phyloP scores from a whole-genome alignment of 2,113 vertebrate species.

The Turnix velox region DNA sequence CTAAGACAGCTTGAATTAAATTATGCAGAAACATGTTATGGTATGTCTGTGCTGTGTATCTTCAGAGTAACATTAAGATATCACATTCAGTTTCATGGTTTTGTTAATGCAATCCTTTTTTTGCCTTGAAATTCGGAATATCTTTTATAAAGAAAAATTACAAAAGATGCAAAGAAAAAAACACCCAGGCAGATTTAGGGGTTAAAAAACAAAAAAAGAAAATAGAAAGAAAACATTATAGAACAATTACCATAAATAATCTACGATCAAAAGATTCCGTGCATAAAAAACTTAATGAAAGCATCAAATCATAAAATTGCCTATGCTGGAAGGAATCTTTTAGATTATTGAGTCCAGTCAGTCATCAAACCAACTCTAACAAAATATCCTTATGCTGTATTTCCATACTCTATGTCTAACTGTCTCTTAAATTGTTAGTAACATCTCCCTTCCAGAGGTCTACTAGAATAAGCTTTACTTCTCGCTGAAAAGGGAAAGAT shows the following conservation, averaged over 20 bases:
- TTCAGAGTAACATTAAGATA: not conserved
- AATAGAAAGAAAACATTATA: not conserved
- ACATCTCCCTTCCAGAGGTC: not conserved
- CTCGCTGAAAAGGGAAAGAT: not conserved
- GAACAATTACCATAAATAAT: not conserved
- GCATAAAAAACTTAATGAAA: not conserved
- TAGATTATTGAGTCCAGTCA: too few species aligned
- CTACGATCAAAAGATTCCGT: not conserved
- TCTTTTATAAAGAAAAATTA: not conserved
- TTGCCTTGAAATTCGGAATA: not conserved
- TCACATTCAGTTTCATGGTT: not conserved
- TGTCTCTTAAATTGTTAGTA: not conserved
- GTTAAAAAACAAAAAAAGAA: not conserved
- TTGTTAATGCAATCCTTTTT: not conserved
- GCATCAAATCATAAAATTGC: too few species aligned
- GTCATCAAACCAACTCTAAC: too few species aligned
- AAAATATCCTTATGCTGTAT: too few species aligned
- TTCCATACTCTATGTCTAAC: too few species aligned
- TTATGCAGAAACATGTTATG: not conserved
- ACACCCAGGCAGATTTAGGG: not conserved
- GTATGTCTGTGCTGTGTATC: not conserved
- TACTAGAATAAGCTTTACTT: not conserved
- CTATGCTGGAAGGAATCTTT: too few species aligned
- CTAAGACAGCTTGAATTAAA: not conserved
- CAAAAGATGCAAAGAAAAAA: not conserved